Percentiles rank a stretch among this genome's conserved stretches.
These are phyloP conservation scores for Tetragonisca angustula DNA, from an alignment of 2,888 invertebrate species.

Conservation along the genomic window DNA sequence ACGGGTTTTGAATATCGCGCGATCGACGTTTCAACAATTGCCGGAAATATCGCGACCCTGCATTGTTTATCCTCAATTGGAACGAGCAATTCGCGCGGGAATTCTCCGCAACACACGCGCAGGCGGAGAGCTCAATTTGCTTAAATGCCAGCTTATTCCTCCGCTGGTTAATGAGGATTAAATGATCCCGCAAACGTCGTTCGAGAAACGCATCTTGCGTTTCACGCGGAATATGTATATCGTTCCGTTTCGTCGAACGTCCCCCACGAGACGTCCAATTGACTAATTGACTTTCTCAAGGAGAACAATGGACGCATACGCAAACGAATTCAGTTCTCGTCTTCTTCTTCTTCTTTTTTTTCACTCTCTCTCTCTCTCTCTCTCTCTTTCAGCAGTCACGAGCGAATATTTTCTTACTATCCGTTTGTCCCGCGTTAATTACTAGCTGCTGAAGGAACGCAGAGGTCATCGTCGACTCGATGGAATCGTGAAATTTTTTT, in stretches of 20 bases:
- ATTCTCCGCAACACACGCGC: constrained; percentile 31
- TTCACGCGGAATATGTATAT: constrained; percentile 40
- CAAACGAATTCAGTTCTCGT: constrained; percentile 30
- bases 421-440: not conserved
- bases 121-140: constrained; percentile 58
- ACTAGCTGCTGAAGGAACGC: not conserved
- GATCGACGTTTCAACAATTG: constrained; percentile 34
- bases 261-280: constrained; percentile 25
- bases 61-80: constrained; percentile 55
- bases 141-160: constrained; percentile 53
- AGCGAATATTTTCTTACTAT: constrained; percentile 14
- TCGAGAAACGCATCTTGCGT: constrained; percentile 54
- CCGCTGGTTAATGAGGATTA: constrained; percentile 64
- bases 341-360: not conserved
- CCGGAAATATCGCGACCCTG: constrained; percentile 38
- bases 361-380: too few species aligned
- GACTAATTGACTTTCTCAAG: constrained; percentile 54
- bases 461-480: not conserved
- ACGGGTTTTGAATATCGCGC: constrained; percentile 10
- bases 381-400: too few species aligned
- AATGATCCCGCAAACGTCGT: constrained; percentile 58
- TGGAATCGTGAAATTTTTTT: constrained; percentile 7
- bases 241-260: constrained; percentile 36
- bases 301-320: constrained; percentile 37
- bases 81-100: constrained; percentile 47